phyloP scores from a whole-genome alignment of 2,797 vertebrate genomes.

The Channallabes apus region DNA sequence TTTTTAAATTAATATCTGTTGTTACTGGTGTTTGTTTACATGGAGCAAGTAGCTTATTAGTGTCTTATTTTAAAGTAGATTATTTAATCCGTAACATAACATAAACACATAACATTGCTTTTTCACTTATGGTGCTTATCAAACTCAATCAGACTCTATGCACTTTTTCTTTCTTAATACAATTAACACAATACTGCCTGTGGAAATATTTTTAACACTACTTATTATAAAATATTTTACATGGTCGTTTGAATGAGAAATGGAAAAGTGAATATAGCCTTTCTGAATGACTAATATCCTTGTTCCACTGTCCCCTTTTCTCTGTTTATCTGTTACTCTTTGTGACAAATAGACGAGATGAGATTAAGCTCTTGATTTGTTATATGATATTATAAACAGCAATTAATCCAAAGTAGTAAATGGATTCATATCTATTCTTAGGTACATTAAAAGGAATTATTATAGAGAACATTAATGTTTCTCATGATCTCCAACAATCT shows the following conservation, averaged over 20 bases:
- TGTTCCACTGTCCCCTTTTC: background rate
- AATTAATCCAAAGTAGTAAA: background rate
- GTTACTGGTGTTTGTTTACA: too few species aligned
- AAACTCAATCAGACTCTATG: background rate
- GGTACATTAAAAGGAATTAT: background rate
- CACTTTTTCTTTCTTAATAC: background rate
- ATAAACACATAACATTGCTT: too few species aligned
- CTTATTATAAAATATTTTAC: too few species aligned
- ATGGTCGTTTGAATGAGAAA: too few species aligned
- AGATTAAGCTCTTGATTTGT: background rate
- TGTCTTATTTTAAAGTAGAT: too few species aligned
- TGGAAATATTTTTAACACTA: background rate
- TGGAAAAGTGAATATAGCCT: background rate
- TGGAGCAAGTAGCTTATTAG: too few species aligned
- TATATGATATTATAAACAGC: background rate
- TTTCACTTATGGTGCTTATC: too few species aligned
- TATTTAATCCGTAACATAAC: too few species aligned
- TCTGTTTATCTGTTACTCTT: background rate
- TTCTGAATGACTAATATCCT: background rate
- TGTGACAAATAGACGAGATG: background rate
- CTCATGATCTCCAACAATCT: too few species aligned
- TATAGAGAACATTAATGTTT: background rate
- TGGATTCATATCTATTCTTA: background rate
- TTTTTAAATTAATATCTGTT: too few species aligned
- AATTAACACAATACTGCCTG: background rate